Evolutionary conservation across 2,797 vertebrate genomes (phyloP).

Genomic region (Gallinago nigripennis): DNA sequence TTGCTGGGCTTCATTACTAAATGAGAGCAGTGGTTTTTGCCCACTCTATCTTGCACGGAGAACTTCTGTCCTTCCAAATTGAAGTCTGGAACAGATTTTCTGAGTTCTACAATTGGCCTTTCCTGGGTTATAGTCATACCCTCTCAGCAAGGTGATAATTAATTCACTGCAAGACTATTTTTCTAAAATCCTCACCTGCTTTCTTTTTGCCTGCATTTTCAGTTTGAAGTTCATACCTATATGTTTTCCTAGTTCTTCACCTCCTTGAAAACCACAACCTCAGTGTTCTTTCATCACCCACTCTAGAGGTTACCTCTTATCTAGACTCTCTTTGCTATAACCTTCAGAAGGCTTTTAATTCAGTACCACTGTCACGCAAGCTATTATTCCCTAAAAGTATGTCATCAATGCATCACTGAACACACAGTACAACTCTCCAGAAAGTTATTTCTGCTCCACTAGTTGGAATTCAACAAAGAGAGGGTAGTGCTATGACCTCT

Average conservation of each 20-base stretch:
- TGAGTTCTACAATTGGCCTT: neutral
- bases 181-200: neutral
- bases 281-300: neutral
- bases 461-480: neutral
- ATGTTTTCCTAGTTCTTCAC: neutral
- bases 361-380: neutral
- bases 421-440: neutral
- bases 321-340: neutral
- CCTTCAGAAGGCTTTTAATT: neutral
- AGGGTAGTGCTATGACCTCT: neutral
- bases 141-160: neutral
- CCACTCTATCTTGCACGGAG: neutral
- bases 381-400: neutral
- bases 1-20: neutral
- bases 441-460: neutral
- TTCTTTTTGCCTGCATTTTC: neutral
- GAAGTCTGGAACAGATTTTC: neutral
- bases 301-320: neutral
- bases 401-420: neutral
- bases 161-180: neutral
- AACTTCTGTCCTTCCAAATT: neutral
- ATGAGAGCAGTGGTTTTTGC: neutral
- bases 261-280: neutral
- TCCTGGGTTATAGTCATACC: neutral
- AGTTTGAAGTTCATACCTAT: neutral